Base-by-base conservation (phyloP, 2,113 vertebrate genomes). In the Melanostigma gelatinosum region DNA sequence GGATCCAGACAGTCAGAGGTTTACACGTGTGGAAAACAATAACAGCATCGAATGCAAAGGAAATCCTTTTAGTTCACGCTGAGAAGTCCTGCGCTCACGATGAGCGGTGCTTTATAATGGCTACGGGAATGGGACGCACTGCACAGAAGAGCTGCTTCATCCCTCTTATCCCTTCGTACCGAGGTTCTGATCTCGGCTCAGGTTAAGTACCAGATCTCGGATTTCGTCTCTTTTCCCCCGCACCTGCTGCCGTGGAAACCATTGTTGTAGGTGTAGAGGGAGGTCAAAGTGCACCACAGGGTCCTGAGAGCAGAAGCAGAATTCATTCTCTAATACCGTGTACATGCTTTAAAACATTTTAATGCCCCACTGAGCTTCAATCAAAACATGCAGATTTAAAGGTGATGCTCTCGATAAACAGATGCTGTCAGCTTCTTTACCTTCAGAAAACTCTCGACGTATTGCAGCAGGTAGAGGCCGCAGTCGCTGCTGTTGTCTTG, bases 401-500 rank as follows among this genome's bases (percentile, higher is more conserved):
- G 27, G 4, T 29, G n/a, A 8, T 24, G 27, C 42, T 38, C 0
- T 12, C 24, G 10, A 42, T 40, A 64, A 32, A 54, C 1, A 18
- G 22, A 66, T 2, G 13, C 15, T 12, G n/a, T 11, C 11, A 15
- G 48, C 11, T 27, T 50, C 11, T 20, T 74, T 94, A 99, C 98
- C 97, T 98, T 94, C 38, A 98, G 93, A 91, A 99, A 99, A 80
- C 95, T 97, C 91, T 99, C 98, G 9, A 97, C 97, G 54, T 99
- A 99, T 4, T 99, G 98, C 50, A 99, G 92, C 78, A 99, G 94
- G 87, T 98, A 99, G 13, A 99, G 94, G 16, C 98, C 98, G 82
- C 98, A 99, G 87, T 99, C 98, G 75, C 97, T 99, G 92, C 95
- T 97, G 88, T 99, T 99, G 88, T 99, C 96, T 89, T 99, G 98